Evolutionary conservation across 1,140 invertebrate genomes (phyloP).

Genomic region (Euschistus heros): DNA sequence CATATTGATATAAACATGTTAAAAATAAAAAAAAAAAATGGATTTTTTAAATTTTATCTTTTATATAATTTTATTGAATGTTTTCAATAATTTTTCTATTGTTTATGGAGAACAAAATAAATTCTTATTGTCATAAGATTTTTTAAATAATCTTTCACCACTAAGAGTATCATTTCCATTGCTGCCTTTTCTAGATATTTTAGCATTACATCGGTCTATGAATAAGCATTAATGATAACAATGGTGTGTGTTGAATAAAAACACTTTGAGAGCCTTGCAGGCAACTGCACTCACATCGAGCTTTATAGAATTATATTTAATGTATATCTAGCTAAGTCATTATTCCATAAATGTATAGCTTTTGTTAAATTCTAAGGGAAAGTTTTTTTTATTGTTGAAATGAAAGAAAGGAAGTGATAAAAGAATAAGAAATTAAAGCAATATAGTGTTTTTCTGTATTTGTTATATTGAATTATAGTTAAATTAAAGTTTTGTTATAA

Average conservation of each 20-base stretch:
- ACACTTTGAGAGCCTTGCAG: slow-evolving; percentile 9
- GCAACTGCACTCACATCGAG: slow-evolving; percentile 22
- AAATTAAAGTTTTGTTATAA: not conserved
- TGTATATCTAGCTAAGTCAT: slow-evolving; percentile 6
- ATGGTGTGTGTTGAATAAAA: not conserved
- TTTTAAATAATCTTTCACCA: not conserved
- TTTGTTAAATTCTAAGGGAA: not conserved
- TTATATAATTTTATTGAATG: no score
- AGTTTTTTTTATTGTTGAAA: not conserved
- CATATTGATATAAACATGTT: no score
- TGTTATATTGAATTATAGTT: not conserved
- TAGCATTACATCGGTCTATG: not conserved
- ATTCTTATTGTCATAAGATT: not conserved
- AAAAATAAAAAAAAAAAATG: no score
- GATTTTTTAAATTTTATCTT: no score
- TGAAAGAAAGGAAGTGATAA: not conserved
- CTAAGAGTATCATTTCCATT: not conserved
- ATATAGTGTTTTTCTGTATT: not conserved
- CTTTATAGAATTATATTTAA: slow-evolving; percentile 22
- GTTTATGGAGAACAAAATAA: not conserved
- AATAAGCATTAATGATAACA: not conserved
- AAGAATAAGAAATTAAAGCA: not conserved
- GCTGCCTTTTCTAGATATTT: not conserved
- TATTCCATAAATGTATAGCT: slow-evolving; percentile 1
- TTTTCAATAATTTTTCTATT: not conserved